These are phyloP conservation scores for Syngnathus scovelli DNA, from an alignment of 2,113 vertebrate species.

Conservation along the genomic window DNA sequence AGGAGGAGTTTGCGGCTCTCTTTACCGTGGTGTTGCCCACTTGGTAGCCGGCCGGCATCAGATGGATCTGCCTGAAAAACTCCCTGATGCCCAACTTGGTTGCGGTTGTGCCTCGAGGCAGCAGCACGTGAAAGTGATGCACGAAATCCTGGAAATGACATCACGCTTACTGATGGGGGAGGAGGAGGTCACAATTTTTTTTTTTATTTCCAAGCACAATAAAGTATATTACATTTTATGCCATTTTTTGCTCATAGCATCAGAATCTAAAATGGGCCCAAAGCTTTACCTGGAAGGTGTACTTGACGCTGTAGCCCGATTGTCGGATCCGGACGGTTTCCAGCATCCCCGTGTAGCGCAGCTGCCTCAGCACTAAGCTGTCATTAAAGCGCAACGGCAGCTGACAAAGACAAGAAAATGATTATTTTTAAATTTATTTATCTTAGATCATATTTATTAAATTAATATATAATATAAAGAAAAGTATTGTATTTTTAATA, in stretches of 20 bases:
- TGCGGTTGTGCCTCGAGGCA: slow-evolving; percentile 74
- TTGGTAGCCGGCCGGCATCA: slow-evolving; percentile 83
- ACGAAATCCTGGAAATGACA: slow-evolving; percentile 81
- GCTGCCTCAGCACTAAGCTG: slow-evolving; percentile 86
- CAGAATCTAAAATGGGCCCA: not conserved
- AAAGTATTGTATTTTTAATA: not conserved
- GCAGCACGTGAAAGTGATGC: slow-evolving; percentile 86
- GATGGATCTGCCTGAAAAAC: slow-evolving; percentile 81
- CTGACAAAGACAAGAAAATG: slow-evolving; percentile 53
- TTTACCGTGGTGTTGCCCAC: slow-evolving; percentile 90
- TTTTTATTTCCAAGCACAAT: too few species aligned
- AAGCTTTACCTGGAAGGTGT: slow-evolving; percentile 84
- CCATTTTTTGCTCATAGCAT: not conserved
- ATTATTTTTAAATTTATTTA: too few species aligned
- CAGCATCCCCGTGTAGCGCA: slow-evolving; percentile 95
- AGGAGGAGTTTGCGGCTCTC: not conserved
- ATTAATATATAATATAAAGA: too few species aligned
- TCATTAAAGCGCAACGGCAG: slow-evolving; percentile 88
- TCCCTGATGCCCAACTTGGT: slow-evolving; percentile 82
- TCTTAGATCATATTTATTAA: too few species aligned
- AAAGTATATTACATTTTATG: too few species aligned
- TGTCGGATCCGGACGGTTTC: slow-evolving; percentile 93
- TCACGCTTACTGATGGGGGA: not conserved
- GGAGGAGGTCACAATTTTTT: too few species aligned
- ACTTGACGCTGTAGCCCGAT: slow-evolving; percentile 94